phyloP scores from a whole-genome alignment of 2,888 invertebrate species.

The Gandaritis pyraliata region DNA sequence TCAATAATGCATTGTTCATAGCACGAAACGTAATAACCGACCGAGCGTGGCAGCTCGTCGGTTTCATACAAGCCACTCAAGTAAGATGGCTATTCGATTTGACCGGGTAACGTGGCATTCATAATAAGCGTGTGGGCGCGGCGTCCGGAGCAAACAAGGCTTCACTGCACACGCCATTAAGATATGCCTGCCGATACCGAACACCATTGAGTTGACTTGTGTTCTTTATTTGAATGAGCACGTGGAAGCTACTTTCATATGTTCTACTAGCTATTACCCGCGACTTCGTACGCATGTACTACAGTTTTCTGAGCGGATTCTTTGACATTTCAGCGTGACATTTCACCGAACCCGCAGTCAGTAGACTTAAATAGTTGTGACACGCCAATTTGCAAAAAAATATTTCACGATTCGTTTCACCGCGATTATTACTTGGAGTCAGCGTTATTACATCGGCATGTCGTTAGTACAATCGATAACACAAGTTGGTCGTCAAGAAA shows the following conservation, averaged over 20 bases:
- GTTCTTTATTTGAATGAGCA: slow-evolving; percentile 47
- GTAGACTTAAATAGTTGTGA: slow-evolving; percentile 4
- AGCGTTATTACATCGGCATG: slow-evolving; percentile 43
- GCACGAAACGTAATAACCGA: slow-evolving; percentile 65
- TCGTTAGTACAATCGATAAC: slow-evolving; percentile 21
- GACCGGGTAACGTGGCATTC: slow-evolving; percentile 50
- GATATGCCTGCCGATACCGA: slow-evolving; percentile 66
- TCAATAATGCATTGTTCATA: slow-evolving; percentile 72
- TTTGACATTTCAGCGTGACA: too few species aligned
- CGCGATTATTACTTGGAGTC: slow-evolving; percentile 43
- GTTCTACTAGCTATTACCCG: too few species aligned
- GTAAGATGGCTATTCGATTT: slow-evolving; percentile 44
- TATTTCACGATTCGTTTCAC: slow-evolving; percentile 39
- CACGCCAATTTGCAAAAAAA: slow-evolving; percentile 38
- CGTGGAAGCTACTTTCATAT: background rate
- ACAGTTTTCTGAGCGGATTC: too few species aligned
- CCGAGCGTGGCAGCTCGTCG: slow-evolving; percentile 40
- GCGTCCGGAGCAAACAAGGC: slow-evolving; percentile 66
- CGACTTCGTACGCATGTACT: too few species aligned
- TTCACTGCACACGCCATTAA: slow-evolving; percentile 71
- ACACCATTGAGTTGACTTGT: slow-evolving; percentile 59
- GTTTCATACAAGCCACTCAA: slow-evolving; percentile 35
- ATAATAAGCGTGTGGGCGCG: slow-evolving; percentile 60
- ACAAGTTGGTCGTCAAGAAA: background rate
- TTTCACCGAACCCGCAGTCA: too few species aligned